Percentiles rank a stretch among this genome's conserved stretches.
These are phyloP conservation scores for Agonopterix arenella DNA, from an alignment of 2,888 invertebrate genomes.

Conservation along the genomic window DNA sequence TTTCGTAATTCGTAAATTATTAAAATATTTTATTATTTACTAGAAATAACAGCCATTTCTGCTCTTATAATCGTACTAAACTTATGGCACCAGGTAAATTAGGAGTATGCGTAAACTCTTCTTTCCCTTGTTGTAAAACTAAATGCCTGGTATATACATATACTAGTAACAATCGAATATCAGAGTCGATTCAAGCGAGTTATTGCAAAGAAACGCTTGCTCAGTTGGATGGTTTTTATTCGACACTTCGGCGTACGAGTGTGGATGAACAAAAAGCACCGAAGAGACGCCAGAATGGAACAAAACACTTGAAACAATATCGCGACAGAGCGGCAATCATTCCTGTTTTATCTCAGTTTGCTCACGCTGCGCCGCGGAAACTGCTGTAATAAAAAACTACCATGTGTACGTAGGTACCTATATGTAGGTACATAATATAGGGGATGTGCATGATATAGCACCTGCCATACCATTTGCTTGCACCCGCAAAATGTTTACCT, in stretches of 20 bases:
- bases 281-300: conserved; percentile 52
- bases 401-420: conserved; percentile 31
- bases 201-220: conserved; percentile 32
- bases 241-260: conserved; percentile 40
- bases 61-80: neutral
- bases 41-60: neutral
- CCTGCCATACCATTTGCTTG: neutral
- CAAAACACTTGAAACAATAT: conserved; percentile 71
- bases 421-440: conserved; percentile 11
- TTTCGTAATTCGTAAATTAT: too few species aligned
- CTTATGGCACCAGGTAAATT: neutral
- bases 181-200: conserved; percentile 20
- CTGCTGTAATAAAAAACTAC: conserved; percentile 69
- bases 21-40: neutral
- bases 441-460: neutral
- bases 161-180: conserved; percentile 6
- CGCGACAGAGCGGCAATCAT: conserved; percentile 70
- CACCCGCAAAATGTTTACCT: neutral
- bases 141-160: too few species aligned
- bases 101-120: too few species aligned
- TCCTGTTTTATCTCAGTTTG: conserved; percentile 73
- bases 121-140: too few species aligned
- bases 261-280: conserved; percentile 53
- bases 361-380: conserved; percentile 64
- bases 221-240: conserved; percentile 35